Base-by-base conservation (phyloP, 2,797 vertebrate genomes). In the Anolis apletophallus region DNA sequence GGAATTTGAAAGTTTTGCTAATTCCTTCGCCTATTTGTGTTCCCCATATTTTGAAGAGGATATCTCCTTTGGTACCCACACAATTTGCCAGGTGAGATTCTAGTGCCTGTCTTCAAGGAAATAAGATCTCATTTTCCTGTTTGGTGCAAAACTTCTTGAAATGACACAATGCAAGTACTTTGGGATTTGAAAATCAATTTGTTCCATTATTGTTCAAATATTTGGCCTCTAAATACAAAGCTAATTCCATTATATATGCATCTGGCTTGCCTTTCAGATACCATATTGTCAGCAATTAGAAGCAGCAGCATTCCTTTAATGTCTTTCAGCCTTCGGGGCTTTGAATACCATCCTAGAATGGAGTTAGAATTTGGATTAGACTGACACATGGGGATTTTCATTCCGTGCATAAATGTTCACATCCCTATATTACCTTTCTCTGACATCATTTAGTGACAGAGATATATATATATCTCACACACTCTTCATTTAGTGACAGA, bases 221-320 rank as follows among this genome's bases (percentile, higher is more conserved):
- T 64, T 84, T 82, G 54, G 40, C 79, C 19, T 19, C 17, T 36
- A 34, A 32, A 68, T 50, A 12, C 17, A 32, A 76, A 5, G 40
- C 57, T 36, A 64, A 61, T 64, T 36, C 7, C 72, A 67, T 17
- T 40, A 52, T 64, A 23, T 32, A 8, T 67, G n/a, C 40, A 34
- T 50, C 72, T 34, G 40, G 61, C 59, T 59, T 29, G 26, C 14
- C 40, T 17, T 67, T 40, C 11, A 19, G 54, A 36, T 36, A 64
- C 59, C 40, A 75, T n/a, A 76, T 34, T 64, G 68, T 9, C 52
- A 71, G 68, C 81, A 82, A 57, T 82, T 82, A 72, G 21, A 72
- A 26, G 32, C 1, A 72, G 34, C 68, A 72, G 34, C 68, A 82
- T 82, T 72, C 50, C 68, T 72, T 34, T 82, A 55, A 54, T 71